These are phyloP conservation scores for Forbesichthys agassizii DNA, from an alignment of 2,113 vertebrate species.

Conservation along the genomic window DNA sequence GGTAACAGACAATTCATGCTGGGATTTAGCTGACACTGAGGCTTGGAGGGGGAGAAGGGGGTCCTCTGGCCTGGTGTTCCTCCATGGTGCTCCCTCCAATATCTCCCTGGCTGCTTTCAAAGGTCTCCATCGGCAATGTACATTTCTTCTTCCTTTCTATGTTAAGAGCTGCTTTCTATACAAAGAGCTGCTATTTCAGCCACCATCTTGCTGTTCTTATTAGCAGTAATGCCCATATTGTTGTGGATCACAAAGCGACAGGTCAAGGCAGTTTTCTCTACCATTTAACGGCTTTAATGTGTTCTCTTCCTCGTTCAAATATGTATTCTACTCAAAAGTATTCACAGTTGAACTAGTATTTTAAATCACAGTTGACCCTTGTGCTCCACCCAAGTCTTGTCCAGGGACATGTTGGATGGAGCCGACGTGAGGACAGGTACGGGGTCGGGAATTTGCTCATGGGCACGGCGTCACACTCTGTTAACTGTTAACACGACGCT, in stretches of 20 bases:
- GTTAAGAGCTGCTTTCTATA: too few relatives aligned
- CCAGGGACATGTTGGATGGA: constrained; percentile 16
- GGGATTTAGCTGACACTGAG: constrained; percentile 18
- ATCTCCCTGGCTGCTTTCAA: background rate
- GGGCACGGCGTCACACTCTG: constrained; percentile 11
- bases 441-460: background rate
- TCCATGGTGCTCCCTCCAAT: constrained; percentile 46
- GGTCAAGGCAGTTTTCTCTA: background rate
- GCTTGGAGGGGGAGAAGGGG: too few relatives aligned
- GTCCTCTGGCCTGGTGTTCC: constrained; percentile 24
- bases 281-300: background rate
- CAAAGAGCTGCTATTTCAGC: too few relatives aligned
- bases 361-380: too few relatives aligned
- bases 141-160: too few relatives aligned
- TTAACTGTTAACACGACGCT: constrained; percentile 9
- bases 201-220: too few relatives aligned
- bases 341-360: background rate
- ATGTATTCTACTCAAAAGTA: background rate
- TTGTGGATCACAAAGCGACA: too few relatives aligned
- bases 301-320: background rate
- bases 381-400: constrained; percentile 7
- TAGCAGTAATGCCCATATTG: too few relatives aligned
- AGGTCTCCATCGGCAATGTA: too few relatives aligned
- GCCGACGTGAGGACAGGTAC: background rate
- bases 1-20: background rate